Evolutionary conservation across 2,888 invertebrate species (phyloP), one percentile per base, ranked within the genome.

Genomic region (Eurytoma californica): DNA sequence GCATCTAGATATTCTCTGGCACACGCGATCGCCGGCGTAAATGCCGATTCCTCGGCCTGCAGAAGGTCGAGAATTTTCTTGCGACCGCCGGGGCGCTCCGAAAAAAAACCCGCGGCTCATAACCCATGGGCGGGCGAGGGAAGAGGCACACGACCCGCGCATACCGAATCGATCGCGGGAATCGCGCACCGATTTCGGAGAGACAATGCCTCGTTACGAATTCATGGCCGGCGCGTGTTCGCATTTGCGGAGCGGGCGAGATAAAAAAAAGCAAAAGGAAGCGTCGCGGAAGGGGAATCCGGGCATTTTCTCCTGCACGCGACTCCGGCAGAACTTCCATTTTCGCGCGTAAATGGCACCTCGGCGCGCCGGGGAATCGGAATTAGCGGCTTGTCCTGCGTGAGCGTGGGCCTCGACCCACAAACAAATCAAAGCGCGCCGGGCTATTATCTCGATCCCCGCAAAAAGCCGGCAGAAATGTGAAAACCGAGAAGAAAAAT

Each of bases 151-250:
- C 58, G 74, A 58, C 18, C 39, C 14, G 12, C 55, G 69, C 55
- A 69, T 55, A 30, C 66, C 69, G 63, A 63, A 63, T 69, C 9
- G 12, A 24, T 47, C 63, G 30, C 24, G 47, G n/a, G 5, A 16
- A 13, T 4, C 39, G 39, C 39, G 39, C 39, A 12, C 67, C 73
- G 73, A 73, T 68, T 68, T 68, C n/a, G 73, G 73, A 28, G 18
- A 78, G 63, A 78, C 78, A 78, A 78, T 78, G 73, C 55, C 55
- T 78, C 78, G 78, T 78, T 78, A 73, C 4, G 20, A 68, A 78
- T 78, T 73, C 78, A 72, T 77, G 67, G 55, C 30, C 49, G 63
- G 24, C n/a, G 49, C n/a, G 9, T 7, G 47, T 51, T 16, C 20
- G 13, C n/a, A 28, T 13, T 49, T 3, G 28, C 28, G 3, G 3